A percentile compares a stretch with the other conserved stretches of the same genome.
Evolutionary conservation across 2,888 invertebrate genomes (phyloP).

Genomic region (Poecilus cupreus): DNA sequence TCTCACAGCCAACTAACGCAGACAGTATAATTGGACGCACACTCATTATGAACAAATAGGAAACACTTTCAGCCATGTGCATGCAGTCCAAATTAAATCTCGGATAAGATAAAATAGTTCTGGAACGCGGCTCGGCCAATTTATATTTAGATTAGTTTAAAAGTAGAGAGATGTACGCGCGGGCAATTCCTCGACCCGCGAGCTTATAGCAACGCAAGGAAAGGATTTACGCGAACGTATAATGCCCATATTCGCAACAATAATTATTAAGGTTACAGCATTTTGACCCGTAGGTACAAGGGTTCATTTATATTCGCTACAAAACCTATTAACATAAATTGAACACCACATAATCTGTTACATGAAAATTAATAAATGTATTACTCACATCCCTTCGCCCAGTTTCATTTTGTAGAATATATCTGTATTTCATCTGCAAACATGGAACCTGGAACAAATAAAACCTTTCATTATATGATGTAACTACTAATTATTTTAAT

Average conservation of each 20-base stretch:
- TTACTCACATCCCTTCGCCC: too few relatives aligned
- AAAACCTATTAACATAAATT: too few relatives aligned
- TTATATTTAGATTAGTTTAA: conserved; percentile 46
- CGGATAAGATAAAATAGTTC: conserved; percentile 30
- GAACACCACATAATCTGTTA: too few relatives aligned
- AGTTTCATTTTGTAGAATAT: too few relatives aligned
- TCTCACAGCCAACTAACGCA: background rate
- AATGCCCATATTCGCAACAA: background rate
- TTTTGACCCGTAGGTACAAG: background rate
- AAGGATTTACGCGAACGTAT: background rate
- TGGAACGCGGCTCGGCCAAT: background rate
- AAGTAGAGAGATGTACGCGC: conserved; percentile 8
- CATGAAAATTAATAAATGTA: too few relatives aligned
- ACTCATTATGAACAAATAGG: conserved; percentile 43
- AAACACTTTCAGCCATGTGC: conserved; percentile 32
- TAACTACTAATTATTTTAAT: too few relatives aligned
- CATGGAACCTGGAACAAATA: background rate
- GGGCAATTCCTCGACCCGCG: background rate
- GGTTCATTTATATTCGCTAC: background rate
- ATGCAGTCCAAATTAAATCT: conserved; percentile 41
- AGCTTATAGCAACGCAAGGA: background rate
- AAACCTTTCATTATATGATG: background rate
- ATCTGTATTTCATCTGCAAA: background rate
- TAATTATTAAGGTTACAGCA: too few relatives aligned
- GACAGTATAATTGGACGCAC: conserved; percentile 40